phyloP scores from a whole-genome alignment of 2,113 vertebrate species.

The Halichoerus grypus region DNA sequence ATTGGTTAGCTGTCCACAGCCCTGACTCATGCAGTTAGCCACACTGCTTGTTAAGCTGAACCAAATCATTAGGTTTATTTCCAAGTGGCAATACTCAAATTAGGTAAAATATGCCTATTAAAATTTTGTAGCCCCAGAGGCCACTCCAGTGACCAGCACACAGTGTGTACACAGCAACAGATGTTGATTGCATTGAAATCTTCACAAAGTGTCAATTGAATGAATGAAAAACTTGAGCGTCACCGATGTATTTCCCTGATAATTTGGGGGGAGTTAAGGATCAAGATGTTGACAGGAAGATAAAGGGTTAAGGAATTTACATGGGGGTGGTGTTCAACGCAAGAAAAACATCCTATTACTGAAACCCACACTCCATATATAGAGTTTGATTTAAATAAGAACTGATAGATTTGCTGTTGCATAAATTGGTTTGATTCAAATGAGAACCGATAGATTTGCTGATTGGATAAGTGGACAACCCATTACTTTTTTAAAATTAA shows the following conservation, averaged over 20 bases:
- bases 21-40: not conserved
- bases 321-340: not conserved
- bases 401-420: not conserved
- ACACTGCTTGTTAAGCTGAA: not conserved
- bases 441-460: not conserved
- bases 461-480: not conserved
- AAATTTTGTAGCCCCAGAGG: not conserved
- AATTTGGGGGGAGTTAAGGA: not conserved
- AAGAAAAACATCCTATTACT: not conserved
- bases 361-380: not conserved
- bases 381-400: not conserved
- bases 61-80: not conserved
- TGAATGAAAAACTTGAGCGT: not conserved
- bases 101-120: not conserved
- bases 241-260: not conserved
- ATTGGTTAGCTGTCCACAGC: not conserved
- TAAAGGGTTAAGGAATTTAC: not conserved
- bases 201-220: not conserved
- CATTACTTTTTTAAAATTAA: not conserved
- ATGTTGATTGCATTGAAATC: not conserved
- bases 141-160: not conserved
- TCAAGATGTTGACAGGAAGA: not conserved
- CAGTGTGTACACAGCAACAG: rapidly evolving
- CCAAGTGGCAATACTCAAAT: not conserved
- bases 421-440: not conserved